Evolutionary conservation across 2,113 vertebrate genomes (phyloP).

Genomic region (Panthera leo): DNA sequence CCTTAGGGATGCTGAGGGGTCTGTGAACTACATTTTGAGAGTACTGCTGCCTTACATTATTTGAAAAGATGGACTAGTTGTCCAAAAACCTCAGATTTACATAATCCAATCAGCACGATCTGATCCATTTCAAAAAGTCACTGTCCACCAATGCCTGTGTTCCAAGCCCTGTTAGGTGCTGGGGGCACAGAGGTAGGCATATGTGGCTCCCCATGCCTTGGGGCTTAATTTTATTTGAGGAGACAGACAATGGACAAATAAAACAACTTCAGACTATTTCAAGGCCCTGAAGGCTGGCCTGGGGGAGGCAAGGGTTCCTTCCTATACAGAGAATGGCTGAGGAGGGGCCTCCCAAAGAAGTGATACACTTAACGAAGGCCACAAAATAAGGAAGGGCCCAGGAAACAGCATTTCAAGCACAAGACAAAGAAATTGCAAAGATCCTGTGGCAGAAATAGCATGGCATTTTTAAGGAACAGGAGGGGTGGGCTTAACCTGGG

Average conservation of each 20-base stretch:
- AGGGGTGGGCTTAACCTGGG: too few species aligned
- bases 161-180: not conserved
- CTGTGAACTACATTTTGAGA: not conserved
- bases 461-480: not conserved
- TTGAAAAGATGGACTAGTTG: not conserved
- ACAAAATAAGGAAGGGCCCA: not conserved
- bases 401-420: not conserved
- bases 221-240: not conserved
- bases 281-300: not conserved
- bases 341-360: not conserved
- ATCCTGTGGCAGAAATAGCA: not conserved
- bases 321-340: not conserved
- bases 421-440: not conserved
- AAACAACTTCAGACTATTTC: not conserved
- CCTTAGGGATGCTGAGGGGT: not conserved
- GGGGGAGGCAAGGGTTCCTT: not conserved
- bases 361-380: not conserved
- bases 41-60: not conserved
- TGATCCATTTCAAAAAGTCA: not conserved
- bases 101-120: not conserved
- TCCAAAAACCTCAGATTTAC: not conserved
- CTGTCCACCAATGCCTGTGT: not conserved
- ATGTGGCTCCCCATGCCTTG: not conserved
- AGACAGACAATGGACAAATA: not conserved
- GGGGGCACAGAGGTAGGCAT: not conserved